These are phyloP conservation scores for Dissostichus mawsoni DNA, from an alignment of 2,113 vertebrate species.

Conservation along the genomic window DNA sequence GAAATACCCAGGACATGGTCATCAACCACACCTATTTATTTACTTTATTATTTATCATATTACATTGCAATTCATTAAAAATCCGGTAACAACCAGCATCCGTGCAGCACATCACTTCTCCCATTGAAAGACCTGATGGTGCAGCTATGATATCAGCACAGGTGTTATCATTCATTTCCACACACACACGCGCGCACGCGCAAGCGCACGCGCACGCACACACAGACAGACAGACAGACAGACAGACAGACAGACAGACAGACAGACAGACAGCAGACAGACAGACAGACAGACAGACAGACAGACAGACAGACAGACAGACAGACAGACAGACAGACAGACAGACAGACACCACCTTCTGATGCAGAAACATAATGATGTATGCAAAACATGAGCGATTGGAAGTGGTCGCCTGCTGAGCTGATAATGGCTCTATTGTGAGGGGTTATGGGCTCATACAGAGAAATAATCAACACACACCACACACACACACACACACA, in stretches of 20 bases:
- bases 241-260: background rate
- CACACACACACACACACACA: background rate
- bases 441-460: slow-evolving; percentile 23
- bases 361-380: slow-evolving; percentile 32
- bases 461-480: slow-evolving; percentile 29
- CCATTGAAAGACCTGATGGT: background rate
- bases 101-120: background rate
- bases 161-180: background rate
- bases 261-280: background rate
- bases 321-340: background rate
- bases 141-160: background rate
- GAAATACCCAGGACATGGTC: too few species aligned
- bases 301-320: background rate
- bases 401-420: slow-evolving; percentile 53
- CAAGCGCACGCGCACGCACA: background rate
- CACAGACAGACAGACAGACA: background rate
- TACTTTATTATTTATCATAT: background rate
- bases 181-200: background rate
- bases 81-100: background rate
- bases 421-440: slow-evolving; percentile 44
- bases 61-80: background rate
- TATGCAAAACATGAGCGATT: slow-evolving; percentile 46
- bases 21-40: too few species aligned
- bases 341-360: background rate
- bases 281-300: background rate